Evolutionary conservation across 2,888 invertebrate species (phyloP), one percentile per base, ranked within the genome.

Genomic region (Zhuqinia jingwanae): DNA sequence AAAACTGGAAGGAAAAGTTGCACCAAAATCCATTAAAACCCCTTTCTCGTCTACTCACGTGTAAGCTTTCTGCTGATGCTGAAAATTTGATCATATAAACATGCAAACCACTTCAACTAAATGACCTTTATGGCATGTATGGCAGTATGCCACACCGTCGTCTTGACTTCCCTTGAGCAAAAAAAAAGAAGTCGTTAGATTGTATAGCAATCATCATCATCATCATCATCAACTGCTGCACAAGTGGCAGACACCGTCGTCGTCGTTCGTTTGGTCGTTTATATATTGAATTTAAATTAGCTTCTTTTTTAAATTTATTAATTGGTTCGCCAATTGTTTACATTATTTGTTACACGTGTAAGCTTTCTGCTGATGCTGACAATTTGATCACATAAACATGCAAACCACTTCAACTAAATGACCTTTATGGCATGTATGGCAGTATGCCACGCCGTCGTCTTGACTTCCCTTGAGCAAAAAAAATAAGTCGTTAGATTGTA

Each of bases 201-300:
- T n/a, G 11, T 47, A 47, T 10, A n/a, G n/a, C 11, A 8, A 47
- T 47, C 47, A 15, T 47, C 10, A 58, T 11, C 56, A 22, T 10
- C 53, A 17, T n/a, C 53, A 20, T n/a, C 63, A 63, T 1, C 63
- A 17, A 36, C 36, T 13, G 0, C 10, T 8, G 17, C n/a, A 36
- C n/a, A n/a, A n/a, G 53, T 20, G 20, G 22, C 30, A 75, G 73
- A n/a, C n/a, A n/a, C n/a, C n/a, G n/a, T n/a, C n/a, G n/a, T n/a
- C n/a, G n/a, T 13, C 13, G 47, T 70, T 47, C 22, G 47, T 6
- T 68, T 0, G 20, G 20, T 42, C 20, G 20, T 45, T 68, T 22
- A 68, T 42, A 2, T 45, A 76, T 76, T 58, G 76, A 56, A 76
- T 76, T 58, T 76, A 76, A 76, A 76, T 76, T 42, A 76, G 58